Base-by-base conservation (phyloP, 2,113 vertebrate genomes). In the Eclectus roratus region DNA sequence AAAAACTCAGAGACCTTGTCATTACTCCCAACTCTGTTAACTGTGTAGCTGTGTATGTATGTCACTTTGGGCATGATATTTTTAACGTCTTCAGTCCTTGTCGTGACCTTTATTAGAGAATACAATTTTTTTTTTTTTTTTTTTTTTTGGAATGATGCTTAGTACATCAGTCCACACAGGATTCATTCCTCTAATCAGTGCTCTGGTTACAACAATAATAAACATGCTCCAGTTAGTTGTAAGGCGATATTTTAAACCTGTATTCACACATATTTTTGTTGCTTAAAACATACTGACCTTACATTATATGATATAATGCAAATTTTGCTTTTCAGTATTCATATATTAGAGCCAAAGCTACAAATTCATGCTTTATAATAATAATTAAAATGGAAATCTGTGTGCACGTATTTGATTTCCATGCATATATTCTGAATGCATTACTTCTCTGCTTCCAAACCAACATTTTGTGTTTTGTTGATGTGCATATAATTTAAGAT, bases 301-400 rank as follows among this genome's bases (percentile, higher is more conserved):
- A 85, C 90, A 77, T 80, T 82, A 74, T 79, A 64, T 64, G 85
- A 91, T 53, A 61, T 87, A 80, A 95, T 89, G 88, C 71, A 93
- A 89, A 89, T 91, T 79, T 61, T 89, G 10, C 78, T 92, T 74
- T 93, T 95, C 55, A 72, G 55, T 91, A 93, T 96, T 97, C 84
- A 58, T 82, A 3, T 60, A 49, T 72, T 92, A 81, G 61, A 97
- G 71, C 44, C 52, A 92, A 92, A 91, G 33, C 44, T 87, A 39
- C 31, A 64, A 93, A 35, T 92, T 95, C 68, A 86, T 88, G 74
- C 55, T 92, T 96, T 89, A 88, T 95, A 93, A 65, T 93, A 95
- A 69, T 92, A 5, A 76, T 92, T 91, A 92, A 96, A 96, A 94
- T 89, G 50, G 64, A 85, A 93, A 96, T 91, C 37, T 91, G 37